These are phyloP conservation scores for Agelaius tricolor DNA, from an alignment of 2,113 vertebrate genomes.

Conservation along the genomic window DNA sequence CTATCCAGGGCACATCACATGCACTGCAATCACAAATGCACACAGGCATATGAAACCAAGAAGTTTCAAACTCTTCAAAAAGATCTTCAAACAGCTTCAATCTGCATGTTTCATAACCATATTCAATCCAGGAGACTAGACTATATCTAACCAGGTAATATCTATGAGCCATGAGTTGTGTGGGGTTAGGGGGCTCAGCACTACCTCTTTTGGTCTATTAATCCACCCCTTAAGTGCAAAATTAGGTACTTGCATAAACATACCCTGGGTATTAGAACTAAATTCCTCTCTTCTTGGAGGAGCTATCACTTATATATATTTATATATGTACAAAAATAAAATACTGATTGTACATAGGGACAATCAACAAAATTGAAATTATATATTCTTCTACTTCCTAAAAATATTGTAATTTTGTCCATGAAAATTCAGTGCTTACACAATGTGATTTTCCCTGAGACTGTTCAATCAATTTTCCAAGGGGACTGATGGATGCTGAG, in stretches of 20 bases:
- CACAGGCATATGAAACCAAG: neutral
- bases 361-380: neutral
- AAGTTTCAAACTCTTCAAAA: neutral
- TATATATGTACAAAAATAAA: neutral
- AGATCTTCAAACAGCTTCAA: neutral
- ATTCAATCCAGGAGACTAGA: neutral
- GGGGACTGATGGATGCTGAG: neutral
- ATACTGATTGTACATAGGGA: neutral
- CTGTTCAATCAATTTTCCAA: neutral
- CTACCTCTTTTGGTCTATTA: neutral
- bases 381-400: neutral
- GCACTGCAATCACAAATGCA: neutral
- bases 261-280: neutral
- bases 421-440: neutral
- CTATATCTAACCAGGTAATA: neutral
- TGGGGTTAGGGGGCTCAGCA: neutral
- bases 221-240: neutral
- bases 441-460: neutral
- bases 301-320: neutral
- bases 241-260: neutral
- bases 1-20: fast-evolving
- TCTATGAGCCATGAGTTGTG: neutral
- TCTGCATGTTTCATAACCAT: neutral
- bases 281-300: neutral
- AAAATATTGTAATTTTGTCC: neutral